Evolutionary conservation across 1,140 invertebrate species (phyloP), one percentile per base, ranked within the genome.

Genomic region (Drosophila sp.): DNA sequence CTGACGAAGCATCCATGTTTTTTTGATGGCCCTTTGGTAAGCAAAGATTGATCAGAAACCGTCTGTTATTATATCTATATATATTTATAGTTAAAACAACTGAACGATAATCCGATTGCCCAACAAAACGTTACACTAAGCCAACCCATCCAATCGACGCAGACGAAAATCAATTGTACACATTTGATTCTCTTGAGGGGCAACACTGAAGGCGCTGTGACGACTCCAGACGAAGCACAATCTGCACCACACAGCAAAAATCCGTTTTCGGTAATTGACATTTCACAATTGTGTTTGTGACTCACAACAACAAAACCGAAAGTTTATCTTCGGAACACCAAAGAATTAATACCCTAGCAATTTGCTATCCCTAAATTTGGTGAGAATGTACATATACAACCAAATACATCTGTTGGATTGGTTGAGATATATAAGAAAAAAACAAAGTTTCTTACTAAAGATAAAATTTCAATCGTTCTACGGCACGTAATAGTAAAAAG

Each of bases 201-300:
- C 6, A 36, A 27, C 11, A 7, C 36, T 1, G 65, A 72, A 4
- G 67, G 29, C 6, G 38, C 2, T 0, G n/a, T 25, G 57, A 3
- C 32, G 2, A 6, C 13, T 8, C 9, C 53, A 21, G 34, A 65
- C 7, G 62, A 45, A 18, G 16, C 43, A 13, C 80, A 87, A 48
- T 63, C 67, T 4, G 57, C 77, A 38, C 61, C 73, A 34, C 53
- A 79, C 16, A 54, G 67, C 53, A 72, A 82, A 57, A 79, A 89
- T 80, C 89, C 89, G 21, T 70, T 84, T 54, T 82, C 83, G 80
- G 89, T 90, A 78, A 77, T 34, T 72, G 14, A n/a, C 7, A 7
- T 41, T 64, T 43, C 50, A 16, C 13, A 21, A 13, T 14, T n/a
- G 13, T 34, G 25, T 40, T 6, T 38, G 51, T 80, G 73, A 76